Base-by-base conservation (phyloP, 1,140 invertebrate species). In the Drosophila ficusphila region DNA sequence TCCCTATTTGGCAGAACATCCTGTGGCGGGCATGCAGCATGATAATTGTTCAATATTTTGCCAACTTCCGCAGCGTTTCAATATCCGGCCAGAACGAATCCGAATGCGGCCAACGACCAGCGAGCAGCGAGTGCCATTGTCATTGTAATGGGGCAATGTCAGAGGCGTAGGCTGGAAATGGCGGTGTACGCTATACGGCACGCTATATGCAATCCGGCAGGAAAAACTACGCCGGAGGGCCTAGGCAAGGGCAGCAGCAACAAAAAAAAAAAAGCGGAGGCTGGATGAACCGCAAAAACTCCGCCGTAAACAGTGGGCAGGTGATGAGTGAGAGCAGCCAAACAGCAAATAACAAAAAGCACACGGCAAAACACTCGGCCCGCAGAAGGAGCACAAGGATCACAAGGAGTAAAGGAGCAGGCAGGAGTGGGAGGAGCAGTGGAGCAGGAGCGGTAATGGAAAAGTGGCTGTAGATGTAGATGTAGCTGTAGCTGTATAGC, bases 271-370 rank as follows among this genome's bases (percentile, higher is more conserved):
- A 51, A 34, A 56, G 27, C 56, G 58, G 38, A 47, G 41, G 41
- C 23, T 14, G 11, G 31, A 34, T 33, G 36, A 53, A 71, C 46
- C 54, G 56, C 68, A 73, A 73, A 72, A 62, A 69, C 53, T 71
- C 65, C 44, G 58, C 58, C 71, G 69, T 78, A 83, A 81, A 79
- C 62, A 79, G 31, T 49, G 68, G 56, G 46, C 47, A 60, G 61
- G 76, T 79, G 76, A 61, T 72, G 71, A 70, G 71, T 75, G 71
- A 74, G 75, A 81, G 81, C 76, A 61, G 73, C 49, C 76, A 85
- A 85, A 86, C 67, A 81, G 81, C 76, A 85, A 86, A 86, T 88
- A 86, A 81, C 81, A 88, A 81, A 86, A 86, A 88, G 81, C 81
- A 88, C 68, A 86, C 73, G 62, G 81, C 82, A 85, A 81, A 77